Base-by-base conservation (phyloP, 1,140 invertebrate genomes). In the Cylas formicarius region DNA sequence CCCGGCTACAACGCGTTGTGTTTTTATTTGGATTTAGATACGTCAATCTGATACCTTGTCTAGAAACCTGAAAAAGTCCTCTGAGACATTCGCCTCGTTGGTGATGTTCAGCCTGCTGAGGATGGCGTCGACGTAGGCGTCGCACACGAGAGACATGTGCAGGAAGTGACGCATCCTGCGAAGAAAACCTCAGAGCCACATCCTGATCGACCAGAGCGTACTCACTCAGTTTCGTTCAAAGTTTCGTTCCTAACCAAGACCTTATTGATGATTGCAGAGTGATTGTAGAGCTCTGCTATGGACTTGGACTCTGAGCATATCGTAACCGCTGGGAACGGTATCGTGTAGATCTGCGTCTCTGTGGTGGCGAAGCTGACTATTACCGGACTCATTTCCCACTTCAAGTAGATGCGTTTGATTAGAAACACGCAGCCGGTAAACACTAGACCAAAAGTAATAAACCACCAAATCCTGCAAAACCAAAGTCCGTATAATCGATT, bases 291-390 rank as follows among this genome's bases (percentile, higher is more conserved):
- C n/a, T n/a, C n/a, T n/a, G n/a, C n/a, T n/a, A n/a, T n/a, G n/a
- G 34, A 34, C 33, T 66, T 66, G 6, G 63, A 65, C 35, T 68
- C 67, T 8, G 68, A 65, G 43, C 72, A 74, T 23, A 74, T 70
- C 3, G 72, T 73, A 10, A 74, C 60, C 0, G 72, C 70, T 8
- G 72, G 72, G 53, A 74, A 74, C 0, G 72, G 72, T 29, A 74
- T 67, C 40, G 67, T 61, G 63, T 67, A 72, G n/a, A 74, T 67
- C 0, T 71, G 67, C 4, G 69, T 72, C 1, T 68, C 62, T 39
- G 63, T 66, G 21, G 71, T 70, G 1, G 67, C 62, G 49, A 75
- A 74, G 31, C 71, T 70, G 0, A 75, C 71, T 14, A 75, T 73
- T 2, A 75, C 71, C 3, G 73, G 73, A 18, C 66, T 67, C 8